Percentiles rank a stretch among this genome's conserved stretches.
Conservation (phyloP, 2,113 vertebrate species). For the Clinocottus analis region DNA sequence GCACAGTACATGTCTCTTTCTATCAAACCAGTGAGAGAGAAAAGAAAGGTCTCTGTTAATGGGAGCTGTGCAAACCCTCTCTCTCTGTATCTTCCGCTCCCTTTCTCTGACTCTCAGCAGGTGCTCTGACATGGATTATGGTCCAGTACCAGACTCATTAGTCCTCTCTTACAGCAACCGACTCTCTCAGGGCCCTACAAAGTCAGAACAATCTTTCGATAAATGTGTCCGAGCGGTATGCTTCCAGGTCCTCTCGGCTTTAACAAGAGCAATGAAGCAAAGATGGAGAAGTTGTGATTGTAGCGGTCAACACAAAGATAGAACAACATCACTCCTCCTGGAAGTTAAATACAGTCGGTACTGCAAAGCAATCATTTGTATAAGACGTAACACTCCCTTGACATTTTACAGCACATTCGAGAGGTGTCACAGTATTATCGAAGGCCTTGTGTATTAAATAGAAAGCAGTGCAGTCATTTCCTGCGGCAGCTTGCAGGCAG, state of each 20-base stretch:
- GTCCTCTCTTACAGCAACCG: conserved; percentile 31
- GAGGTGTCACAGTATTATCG: conserved; percentile 23
- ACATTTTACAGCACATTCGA: conserved; percentile 18
- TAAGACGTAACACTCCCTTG: conserved; percentile 33
- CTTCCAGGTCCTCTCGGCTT: conserved; percentile 22
- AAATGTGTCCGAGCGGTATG: too few species aligned
- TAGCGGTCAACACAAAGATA: conserved; percentile 32
- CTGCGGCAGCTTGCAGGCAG: conserved; percentile 17
- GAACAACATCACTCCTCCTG: conserved; percentile 24
- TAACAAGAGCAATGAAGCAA: conserved; percentile 22
- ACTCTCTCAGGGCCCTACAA: conserved; percentile 17
- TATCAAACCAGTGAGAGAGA: conserved; percentile 15
- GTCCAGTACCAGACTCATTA: conserved; percentile 48
- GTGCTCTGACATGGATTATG: conserved; percentile 54
- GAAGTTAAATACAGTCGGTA: conserved; percentile 25
- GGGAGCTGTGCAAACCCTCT: conserved; percentile 24
- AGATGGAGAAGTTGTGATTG: conserved; percentile 35
- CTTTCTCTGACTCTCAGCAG: conserved; percentile 51
- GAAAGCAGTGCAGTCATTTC: conserved; percentile 19
- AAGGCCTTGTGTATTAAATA: conserved; percentile 27
- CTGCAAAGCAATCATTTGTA: conserved; percentile 41
- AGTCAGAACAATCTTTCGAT: too few species aligned
- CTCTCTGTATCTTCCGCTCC: conserved; percentile 12
- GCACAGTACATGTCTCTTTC: background rate
- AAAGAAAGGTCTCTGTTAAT: conserved; percentile 19